Base-by-base conservation (phyloP, 1,140 invertebrate genomes). In the Amphibalanus amphitrite region DNA sequence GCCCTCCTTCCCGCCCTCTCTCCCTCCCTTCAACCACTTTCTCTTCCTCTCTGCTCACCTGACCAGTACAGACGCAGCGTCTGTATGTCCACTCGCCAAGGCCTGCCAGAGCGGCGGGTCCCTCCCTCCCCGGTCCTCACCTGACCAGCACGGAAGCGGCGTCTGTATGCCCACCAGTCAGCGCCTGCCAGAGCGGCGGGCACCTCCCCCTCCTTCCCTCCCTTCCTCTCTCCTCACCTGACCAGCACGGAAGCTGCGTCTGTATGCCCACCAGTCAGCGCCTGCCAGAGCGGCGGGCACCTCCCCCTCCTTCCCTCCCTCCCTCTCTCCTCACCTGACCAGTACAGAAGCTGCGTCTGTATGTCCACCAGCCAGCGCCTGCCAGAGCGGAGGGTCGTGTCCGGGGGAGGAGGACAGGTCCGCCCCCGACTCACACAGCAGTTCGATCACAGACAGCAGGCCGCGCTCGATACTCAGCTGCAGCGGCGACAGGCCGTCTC, bases 161-260 rank as follows among this genome's bases (percentile, higher is more conserved):
- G n/a, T n/a, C n/a, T n/a, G n/a, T n/a, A n/a, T n/a, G n/a, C n/a
- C n/a, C n/a, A n/a, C n/a, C n/a, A n/a, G n/a, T n/a, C n/a, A n/a
- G n/a, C n/a, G n/a, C n/a, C n/a, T n/a, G n/a, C n/a, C n/a, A n/a
- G n/a, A n/a, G n/a, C n/a, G n/a, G n/a, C n/a, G n/a, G n/a, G n/a
- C n/a, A n/a, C n/a, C n/a, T 38, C 6, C 6, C 38, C 38, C 38
- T 17, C 38, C 38, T 17, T 17, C 38, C 38, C 38, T n/a, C n/a
- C n/a, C n/a, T n/a, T n/a, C n/a, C n/a, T n/a, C n/a, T 20, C 59
- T 70, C 15, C 73, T 76, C 76, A 78, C 71, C 86, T 83, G 1
- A 93, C 90, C 73, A 97, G 80, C 75, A 91, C 89, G 40, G 89
- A 90, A 23, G 93, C 92, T 30, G 93, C 89, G 75, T 94, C 89